Conservation (phyloP, 2,888 invertebrate genomes). For the Spodoptera littoralis region DNA sequence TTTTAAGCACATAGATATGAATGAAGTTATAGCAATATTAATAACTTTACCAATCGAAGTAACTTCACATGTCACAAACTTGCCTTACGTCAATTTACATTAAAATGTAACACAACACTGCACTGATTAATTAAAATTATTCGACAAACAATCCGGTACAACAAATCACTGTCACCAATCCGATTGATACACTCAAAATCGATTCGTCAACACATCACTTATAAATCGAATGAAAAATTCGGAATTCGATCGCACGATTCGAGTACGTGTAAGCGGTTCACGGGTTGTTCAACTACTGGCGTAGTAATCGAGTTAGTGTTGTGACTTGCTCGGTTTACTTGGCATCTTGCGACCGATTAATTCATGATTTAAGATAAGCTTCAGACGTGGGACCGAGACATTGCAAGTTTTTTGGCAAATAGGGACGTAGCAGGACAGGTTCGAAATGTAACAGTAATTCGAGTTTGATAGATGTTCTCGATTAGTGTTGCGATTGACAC, state of each 20-base stretch:
- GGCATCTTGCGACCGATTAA: slow-evolving; percentile 71
- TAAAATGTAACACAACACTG: slow-evolving; percentile 58
- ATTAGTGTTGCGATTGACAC: slow-evolving; percentile 45
- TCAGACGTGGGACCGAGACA: slow-evolving; percentile 65
- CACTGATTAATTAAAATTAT: slow-evolving; percentile 55
- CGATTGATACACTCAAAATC: slow-evolving; percentile 63
- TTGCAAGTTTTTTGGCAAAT: slow-evolving; percentile 62
- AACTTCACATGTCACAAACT: slow-evolving; percentile 56
- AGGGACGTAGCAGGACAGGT: slow-evolving; percentile 59
- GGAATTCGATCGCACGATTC: slow-evolving; percentile 57
- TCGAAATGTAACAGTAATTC: slow-evolving; percentile 52
- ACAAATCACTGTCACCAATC: slow-evolving; percentile 62
- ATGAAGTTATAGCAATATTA: slow-evolving; percentile 46
- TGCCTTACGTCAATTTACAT: slow-evolving; percentile 49
- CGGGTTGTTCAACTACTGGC: slow-evolving; percentile 79
- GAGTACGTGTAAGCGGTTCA: slow-evolving; percentile 77
- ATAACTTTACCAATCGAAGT: slow-evolving; percentile 40
- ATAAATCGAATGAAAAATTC: slow-evolving; percentile 53
- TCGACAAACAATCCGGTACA: slow-evolving; percentile 56
- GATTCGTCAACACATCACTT: slow-evolving; percentile 63
- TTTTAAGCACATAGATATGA: not conserved
- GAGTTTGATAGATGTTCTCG: slow-evolving; percentile 46
- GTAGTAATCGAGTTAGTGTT: slow-evolving; percentile 63
- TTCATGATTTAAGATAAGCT: slow-evolving; percentile 77
- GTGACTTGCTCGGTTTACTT: slow-evolving; percentile 64